These are phyloP conservation scores for Lordiphosa stackelbergi DNA, from an alignment of 1,140 invertebrate species.

Conservation along the genomic window DNA sequence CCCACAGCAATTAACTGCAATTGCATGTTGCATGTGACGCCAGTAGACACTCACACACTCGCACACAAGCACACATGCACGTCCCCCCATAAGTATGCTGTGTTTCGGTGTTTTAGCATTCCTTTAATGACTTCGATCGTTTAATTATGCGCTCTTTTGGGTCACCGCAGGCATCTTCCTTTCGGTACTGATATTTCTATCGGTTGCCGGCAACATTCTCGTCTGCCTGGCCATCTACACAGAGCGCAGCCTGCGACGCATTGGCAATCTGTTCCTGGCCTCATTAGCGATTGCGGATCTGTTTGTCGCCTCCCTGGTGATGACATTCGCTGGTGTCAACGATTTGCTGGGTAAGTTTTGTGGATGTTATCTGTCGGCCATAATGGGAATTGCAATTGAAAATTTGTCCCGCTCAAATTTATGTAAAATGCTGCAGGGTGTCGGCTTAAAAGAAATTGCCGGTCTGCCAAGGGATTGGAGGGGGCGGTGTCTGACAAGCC, in stretches of 20 bases:
- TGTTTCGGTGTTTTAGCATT: constrained; percentile 36
- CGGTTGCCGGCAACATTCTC: constrained; percentile 94
- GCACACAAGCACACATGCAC: constrained; percentile 12
- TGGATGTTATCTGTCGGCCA: constrained; percentile 3
- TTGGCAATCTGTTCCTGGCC: constrained; percentile 96
- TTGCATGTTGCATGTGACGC: constrained; percentile 50
- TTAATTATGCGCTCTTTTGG: constrained; percentile 30
- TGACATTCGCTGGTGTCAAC: constrained; percentile 94
- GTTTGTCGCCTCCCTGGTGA: constrained; percentile 94
- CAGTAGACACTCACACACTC: constrained; percentile 13
- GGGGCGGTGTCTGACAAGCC: constrained; percentile 40
- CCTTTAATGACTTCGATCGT: constrained; percentile 12
- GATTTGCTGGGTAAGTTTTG: constrained; percentile 82
- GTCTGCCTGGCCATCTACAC: constrained; percentile 97
- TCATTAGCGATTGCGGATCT: constrained; percentile 97
- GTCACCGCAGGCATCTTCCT: constrained; percentile 86
- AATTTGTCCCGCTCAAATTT: constrained; percentile 54
- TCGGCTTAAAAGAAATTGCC: constrained; percentile 26
- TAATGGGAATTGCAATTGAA: constrained; percentile 66
- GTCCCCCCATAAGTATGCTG: constrained; percentile 56
- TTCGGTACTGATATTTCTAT: constrained; percentile 92
- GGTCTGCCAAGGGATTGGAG: not conserved
- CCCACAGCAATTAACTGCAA: constrained; percentile 48
- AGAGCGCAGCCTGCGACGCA: constrained; percentile 91
- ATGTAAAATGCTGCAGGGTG: constrained; percentile 67